phyloP scores from a whole-genome alignment of 2,113 vertebrate genomes.

The Pygoscelis adeliae region DNA sequence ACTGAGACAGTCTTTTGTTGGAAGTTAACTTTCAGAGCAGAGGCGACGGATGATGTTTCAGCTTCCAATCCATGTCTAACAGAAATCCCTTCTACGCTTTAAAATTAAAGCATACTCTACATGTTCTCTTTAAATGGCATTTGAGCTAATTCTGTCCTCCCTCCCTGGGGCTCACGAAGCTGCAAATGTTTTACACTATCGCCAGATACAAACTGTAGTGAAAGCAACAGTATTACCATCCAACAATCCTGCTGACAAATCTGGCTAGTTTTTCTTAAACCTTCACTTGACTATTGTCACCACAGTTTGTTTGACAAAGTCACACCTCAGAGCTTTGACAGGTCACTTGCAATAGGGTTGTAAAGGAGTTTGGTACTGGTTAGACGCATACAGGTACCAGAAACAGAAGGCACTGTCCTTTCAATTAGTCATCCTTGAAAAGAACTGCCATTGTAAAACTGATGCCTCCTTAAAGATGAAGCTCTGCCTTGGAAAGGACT shows the following conservation, averaged over 20 bases:
- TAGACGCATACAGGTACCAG: background rate
- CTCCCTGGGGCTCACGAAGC: background rate
- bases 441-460: background rate
- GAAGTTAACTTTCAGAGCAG: constrained; percentile 21
- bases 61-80: background rate
- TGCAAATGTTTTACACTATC: constrained; percentile 1
- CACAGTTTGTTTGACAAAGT: background rate
- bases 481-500: background rate
- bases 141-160: constrained; percentile 10
- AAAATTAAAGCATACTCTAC: background rate
- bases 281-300: background rate
- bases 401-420: background rate
- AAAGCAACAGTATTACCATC: background rate
- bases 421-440: background rate
- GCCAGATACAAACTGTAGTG: background rate
- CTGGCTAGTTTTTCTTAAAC: background rate
- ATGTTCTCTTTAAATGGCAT: constrained; percentile 28
- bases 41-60: background rate
- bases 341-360: background rate
- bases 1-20: background rate
- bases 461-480: background rate
- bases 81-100: constrained; percentile 19
- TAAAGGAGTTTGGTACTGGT: background rate
- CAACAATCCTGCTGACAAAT: background rate
- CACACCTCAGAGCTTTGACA: background rate